Conservation (phyloP, 2,797 vertebrate species). For the Dryobates pubescens region DNA sequence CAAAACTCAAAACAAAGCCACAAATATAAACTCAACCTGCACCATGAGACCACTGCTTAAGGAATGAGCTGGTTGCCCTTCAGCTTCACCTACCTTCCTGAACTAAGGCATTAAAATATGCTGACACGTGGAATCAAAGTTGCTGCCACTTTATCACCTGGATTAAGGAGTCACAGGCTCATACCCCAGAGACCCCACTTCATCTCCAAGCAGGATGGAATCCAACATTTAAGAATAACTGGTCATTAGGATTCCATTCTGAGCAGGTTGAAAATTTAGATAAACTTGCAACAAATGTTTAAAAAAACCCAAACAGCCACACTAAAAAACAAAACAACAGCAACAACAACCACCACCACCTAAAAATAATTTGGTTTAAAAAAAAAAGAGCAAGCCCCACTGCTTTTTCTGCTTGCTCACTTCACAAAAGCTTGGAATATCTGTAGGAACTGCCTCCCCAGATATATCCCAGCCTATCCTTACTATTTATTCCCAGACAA, state of each 20-base stretch:
- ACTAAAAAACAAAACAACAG: no score
- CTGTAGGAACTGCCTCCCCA: constrained; percentile 23
- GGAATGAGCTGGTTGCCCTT: background rate
- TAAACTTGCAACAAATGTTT: background rate
- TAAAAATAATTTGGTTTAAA: no score
- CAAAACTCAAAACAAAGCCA: constrained; percentile 34
- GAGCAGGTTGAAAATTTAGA: background rate
- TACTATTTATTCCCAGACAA: constrained; percentile 47
- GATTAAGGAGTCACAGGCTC: background rate
- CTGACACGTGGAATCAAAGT: background rate
- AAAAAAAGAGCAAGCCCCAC: background rate
- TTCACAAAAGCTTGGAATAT: background rate
- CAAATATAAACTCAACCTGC: constrained; percentile 49
- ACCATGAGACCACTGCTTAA: background rate
- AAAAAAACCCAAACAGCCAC: no score
- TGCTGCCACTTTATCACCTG: background rate
- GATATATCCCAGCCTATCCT: background rate
- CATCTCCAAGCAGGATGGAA: background rate
- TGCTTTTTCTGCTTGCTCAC: background rate
- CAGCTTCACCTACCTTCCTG: background rate
- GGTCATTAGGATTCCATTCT: background rate
- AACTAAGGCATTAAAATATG: background rate
- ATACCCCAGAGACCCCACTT: background rate
- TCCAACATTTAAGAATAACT: background rate
- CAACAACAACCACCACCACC: no score